Percentiles rank a stretch among this genome's conserved stretches.
Evolutionary conservation across 1,140 invertebrate genomes (phyloP).

Genomic region (Neomicropteryx cornuta): DNA sequence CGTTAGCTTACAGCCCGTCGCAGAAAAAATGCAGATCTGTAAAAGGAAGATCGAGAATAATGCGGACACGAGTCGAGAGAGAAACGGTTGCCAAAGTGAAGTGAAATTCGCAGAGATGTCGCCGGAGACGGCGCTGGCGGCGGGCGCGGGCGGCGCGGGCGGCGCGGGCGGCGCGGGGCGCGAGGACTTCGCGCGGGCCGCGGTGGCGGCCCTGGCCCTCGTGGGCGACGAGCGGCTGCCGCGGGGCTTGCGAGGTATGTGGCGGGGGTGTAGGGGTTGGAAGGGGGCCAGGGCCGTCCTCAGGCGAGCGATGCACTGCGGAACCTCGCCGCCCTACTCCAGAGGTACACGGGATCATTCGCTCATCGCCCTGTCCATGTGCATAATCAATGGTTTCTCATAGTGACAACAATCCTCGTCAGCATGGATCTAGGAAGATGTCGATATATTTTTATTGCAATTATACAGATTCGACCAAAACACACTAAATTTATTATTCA

Average conservation of each 20-base stretch:
- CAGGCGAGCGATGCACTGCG: conserved; percentile 50
- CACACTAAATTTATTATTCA: too few relatives aligned
- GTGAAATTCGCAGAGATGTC: too few relatives aligned
- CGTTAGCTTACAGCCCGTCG: too few relatives aligned
- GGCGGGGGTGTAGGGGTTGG: conserved; percentile 40
- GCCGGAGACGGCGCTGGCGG: neutral
- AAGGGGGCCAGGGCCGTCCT: conserved; percentile 32
- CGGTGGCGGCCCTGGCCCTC: conserved; percentile 1
- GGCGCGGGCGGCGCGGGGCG: neutral
- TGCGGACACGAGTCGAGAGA: too few relatives aligned
- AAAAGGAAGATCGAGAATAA: too few relatives aligned
- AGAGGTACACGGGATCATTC: conserved; percentile 58
- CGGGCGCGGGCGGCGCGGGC: neutral
- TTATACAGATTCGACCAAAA: too few relatives aligned
- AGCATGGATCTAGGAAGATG: too few relatives aligned
- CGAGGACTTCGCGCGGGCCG: neutral
- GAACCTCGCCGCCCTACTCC: conserved; percentile 56
- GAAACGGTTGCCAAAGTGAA: too few relatives aligned
- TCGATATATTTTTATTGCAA: too few relatives aligned
- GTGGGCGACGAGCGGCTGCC: neutral
- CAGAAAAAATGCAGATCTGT: too few relatives aligned
- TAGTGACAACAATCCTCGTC: too few relatives aligned
- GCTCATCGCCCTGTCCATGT: neutral
- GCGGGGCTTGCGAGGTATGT: conserved; percentile 25
- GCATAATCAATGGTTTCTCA: too few relatives aligned